Percentiles rank a stretch among this genome's conserved stretches.
Conservation (phyloP, 1,140 invertebrate genomes). For the Pomacea maculata region DNA sequence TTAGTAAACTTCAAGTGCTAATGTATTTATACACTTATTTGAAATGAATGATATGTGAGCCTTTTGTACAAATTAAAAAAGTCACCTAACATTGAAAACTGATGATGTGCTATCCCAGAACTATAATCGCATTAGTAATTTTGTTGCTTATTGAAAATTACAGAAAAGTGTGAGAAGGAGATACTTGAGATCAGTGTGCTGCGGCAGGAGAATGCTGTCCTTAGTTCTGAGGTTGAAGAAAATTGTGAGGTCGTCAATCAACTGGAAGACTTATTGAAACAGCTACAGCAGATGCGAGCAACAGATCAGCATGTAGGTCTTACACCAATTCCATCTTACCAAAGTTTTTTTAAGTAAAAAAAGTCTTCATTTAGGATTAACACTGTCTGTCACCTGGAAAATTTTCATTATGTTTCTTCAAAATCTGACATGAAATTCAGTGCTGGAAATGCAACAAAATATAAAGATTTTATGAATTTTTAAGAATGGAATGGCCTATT, state of each 20-base stretch:
- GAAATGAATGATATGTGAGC: too few relatives aligned
- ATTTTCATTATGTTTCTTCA: not conserved
- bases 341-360: not conserved
- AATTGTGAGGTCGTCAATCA: slow-evolving; percentile 45
- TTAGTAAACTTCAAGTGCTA: too few relatives aligned
- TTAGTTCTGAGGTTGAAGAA: slow-evolving; percentile 53
- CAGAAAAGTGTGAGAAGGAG: slow-evolving; percentile 17
- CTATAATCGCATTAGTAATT: not conserved
- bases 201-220: slow-evolving; percentile 24
- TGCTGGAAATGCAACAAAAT: not conserved
- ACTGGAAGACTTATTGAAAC: slow-evolving; percentile 49
- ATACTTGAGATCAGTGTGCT: slow-evolving; percentile 4
- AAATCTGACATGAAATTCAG: not conserved
- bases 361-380: too few relatives aligned
- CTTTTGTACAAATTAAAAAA: not conserved
- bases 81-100: not conserved
- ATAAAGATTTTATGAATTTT: too few relatives aligned
- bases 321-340: not conserved
- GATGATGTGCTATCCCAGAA: not conserved
- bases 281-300: slow-evolving; percentile 35
- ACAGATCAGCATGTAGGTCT: not conserved
- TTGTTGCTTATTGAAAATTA: too few relatives aligned
- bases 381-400: too few relatives aligned
- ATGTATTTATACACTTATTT: too few relatives aligned
- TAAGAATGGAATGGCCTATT: too few relatives aligned